Percentiles rank a stretch among this genome's conserved stretches.
Evolutionary conservation across 1,140 invertebrate genomes (phyloP).

Genomic region (Solenopsis fugax): DNA sequence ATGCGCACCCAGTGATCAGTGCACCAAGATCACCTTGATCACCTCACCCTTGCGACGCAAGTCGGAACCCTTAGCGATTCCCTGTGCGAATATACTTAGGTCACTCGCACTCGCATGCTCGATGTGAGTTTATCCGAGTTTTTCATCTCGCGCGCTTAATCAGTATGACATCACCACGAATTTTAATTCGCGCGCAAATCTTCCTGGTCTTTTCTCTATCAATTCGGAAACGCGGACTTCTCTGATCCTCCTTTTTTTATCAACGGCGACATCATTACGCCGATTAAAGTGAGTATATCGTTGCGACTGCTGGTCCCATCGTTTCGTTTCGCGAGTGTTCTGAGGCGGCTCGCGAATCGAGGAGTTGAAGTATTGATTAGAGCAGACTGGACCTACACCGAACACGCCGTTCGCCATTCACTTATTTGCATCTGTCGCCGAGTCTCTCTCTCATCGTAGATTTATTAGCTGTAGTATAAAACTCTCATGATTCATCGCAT

Average conservation of each 20-base stretch:
- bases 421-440: slow-evolving; percentile 59
- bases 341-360: slow-evolving; percentile 64
- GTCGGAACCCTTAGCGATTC: slow-evolving; percentile 19
- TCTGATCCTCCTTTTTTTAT: neutral
- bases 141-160: slow-evolving; percentile 8
- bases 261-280: neutral
- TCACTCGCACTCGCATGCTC: slow-evolving; percentile 47
- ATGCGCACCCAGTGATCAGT: slow-evolving; percentile 32
- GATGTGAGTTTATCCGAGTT: slow-evolving; percentile 11
- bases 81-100: slow-evolving; percentile 31
- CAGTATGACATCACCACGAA: neutral
- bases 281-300: slow-evolving; percentile 66
- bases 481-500: slow-evolving; percentile 53
- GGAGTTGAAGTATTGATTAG: slow-evolving; percentile 61
- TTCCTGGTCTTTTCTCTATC: neutral
- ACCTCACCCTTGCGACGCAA: slow-evolving; percentile 7
- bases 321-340: slow-evolving; percentile 77
- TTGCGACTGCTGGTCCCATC: slow-evolving; percentile 86
- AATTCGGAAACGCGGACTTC: neutral
- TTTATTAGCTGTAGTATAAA: slow-evolving; percentile 69
- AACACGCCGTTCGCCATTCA: slow-evolving; percentile 64
- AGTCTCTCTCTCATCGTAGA: slow-evolving; percentile 63
- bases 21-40: slow-evolving; percentile 31
- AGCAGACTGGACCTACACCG: slow-evolving; percentile 52
- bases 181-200: slow-evolving; percentile 21